Evolutionary conservation across 2,113 vertebrate genomes (phyloP).

Genomic region (Pollimyrus isidori): DNA sequence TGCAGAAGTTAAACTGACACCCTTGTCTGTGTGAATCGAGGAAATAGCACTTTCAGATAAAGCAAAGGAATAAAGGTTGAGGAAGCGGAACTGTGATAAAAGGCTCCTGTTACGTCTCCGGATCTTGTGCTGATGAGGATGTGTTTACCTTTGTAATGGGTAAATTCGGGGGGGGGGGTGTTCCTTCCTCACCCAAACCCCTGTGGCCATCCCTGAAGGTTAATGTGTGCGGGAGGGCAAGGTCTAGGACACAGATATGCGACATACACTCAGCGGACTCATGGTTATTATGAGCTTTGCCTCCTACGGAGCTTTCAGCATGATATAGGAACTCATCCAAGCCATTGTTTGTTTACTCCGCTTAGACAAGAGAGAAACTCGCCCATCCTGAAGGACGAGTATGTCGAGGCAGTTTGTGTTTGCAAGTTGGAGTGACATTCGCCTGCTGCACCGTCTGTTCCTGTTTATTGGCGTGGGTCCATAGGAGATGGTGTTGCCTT

Average conservation of each 20-base stretch:
- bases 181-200: neutral
- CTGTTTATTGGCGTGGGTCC: neutral
- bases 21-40: neutral
- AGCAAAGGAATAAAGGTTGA: neutral
- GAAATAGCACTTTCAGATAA: neutral
- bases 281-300: neutral
- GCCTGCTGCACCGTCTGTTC: neutral
- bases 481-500: neutral
- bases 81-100: neutral
- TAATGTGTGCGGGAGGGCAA: neutral
- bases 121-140: neutral
- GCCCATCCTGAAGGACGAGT: neutral
- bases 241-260: neutral
- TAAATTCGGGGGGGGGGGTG: neutral
- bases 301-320: neutral
- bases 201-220: neutral
- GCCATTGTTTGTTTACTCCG: neutral
- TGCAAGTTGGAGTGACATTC: neutral
- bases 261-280: neutral
- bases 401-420: neutral
- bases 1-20: neutral
- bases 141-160: neutral
- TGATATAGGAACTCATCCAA: neutral
- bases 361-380: neutral
- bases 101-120: neutral